A percentile compares a stretch with the other conserved stretches of the same genome.
These are phyloP conservation scores for Eristalinus sepulchralis DNA, from an alignment of 2,888 invertebrate species.

Conservation along the genomic window DNA sequence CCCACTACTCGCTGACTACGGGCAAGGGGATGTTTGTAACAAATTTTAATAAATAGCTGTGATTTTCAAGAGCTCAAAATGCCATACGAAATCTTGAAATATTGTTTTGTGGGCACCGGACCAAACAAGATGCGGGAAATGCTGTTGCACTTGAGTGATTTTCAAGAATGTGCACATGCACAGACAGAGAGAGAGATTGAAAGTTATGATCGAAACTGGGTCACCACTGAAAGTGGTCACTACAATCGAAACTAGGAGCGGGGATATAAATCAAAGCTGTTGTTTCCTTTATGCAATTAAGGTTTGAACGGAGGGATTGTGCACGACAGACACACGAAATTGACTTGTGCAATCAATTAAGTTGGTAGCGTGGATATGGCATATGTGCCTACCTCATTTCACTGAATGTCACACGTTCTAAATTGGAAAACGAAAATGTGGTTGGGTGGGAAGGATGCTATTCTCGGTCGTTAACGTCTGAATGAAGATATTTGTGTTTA, in stretches of 20 bases:
- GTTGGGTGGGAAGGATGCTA: no score
- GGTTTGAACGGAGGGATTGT: neutral
- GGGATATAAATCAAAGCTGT: neutral
- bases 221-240: conserved; percentile 23
- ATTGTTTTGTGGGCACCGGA: neutral
- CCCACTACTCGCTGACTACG: no score
- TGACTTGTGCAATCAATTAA: neutral
- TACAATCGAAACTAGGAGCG: neutral
- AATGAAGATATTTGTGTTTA: no score
- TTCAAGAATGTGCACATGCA: conserved; percentile 20
- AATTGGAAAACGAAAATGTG: no score
- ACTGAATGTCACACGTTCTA: no score
- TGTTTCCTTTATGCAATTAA: neutral
- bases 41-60: conserved; percentile 47
- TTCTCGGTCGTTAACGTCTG: no score
- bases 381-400: no score
- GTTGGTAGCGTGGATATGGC: neutral
- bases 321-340: neutral
- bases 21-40: conserved; percentile 18
- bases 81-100: neutral
- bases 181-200: neutral
- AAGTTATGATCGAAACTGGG: conserved; percentile 22
- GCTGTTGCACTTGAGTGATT: conserved; percentile 49
- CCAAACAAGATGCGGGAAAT: conserved; percentile 21
- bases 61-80: conserved; percentile 22